Conservation (phyloP, 1,140 invertebrate species). For the Phthorimaea operculella region DNA sequence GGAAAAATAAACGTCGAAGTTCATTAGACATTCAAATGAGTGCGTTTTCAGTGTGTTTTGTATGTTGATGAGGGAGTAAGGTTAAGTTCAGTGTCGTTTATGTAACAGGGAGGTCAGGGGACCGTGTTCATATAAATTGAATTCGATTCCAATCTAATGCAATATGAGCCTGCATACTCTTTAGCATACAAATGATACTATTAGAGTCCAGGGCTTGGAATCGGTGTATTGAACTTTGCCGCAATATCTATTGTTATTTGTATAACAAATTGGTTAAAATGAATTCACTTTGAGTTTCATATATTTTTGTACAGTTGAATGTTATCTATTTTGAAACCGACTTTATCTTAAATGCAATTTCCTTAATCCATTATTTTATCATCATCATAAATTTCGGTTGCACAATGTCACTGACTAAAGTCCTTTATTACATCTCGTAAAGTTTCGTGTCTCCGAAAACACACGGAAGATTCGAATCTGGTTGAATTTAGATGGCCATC, state of each 20-base stretch:
- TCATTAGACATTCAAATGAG: constrained; percentile 58
- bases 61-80: constrained; percentile 57
- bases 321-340: no score
- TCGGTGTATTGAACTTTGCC: no score
- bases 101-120: constrained; percentile 31
- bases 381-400: no score
- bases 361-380: no score
- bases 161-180: neutral
- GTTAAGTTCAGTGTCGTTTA: constrained; percentile 62
- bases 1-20: constrained; percentile 20
- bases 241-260: no score
- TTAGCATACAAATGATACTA: no score
- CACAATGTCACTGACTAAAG: no score
- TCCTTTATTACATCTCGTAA: neutral
- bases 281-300: no score
- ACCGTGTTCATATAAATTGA: constrained; percentile 14
- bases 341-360: no score
- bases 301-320: no score
- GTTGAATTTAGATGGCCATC: constrained; percentile 8
- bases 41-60: constrained; percentile 60
- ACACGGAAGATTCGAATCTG: constrained; percentile 10
- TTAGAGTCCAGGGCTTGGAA: no score
- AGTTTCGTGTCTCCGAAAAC: neutral
- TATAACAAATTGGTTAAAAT: no score
- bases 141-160: neutral